Conservation (phyloP, 30 jellyfish, hydroid and myxozoan genomes). For the Haliclystus octoradiatus region DNA sequence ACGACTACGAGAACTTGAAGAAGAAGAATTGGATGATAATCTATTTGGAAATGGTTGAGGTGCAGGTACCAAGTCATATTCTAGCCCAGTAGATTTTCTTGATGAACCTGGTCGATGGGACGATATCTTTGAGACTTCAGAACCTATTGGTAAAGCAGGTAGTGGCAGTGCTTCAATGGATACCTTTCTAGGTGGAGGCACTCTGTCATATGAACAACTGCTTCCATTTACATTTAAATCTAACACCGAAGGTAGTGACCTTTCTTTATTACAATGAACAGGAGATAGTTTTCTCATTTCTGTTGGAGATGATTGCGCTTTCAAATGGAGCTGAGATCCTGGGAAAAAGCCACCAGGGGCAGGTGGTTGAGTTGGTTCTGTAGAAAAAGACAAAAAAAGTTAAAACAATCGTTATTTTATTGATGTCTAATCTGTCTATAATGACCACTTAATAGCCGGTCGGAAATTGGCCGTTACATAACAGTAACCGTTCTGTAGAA, state of each 20-base stretch:
- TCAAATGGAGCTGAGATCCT: not conserved
- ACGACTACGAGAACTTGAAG: not conserved
- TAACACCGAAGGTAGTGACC: not conserved
- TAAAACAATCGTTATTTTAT: too few relatives aligned
- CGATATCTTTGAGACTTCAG: not conserved
- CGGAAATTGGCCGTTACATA: too few relatives aligned
- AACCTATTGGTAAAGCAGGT: not conserved
- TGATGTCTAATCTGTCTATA: too few relatives aligned
- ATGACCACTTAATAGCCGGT: too few relatives aligned
- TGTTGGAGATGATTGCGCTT: not conserved
- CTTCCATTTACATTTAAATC: not conserved
- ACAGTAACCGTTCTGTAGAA: too few relatives aligned
- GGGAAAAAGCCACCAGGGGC: not conserved
- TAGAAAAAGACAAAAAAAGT: too few relatives aligned
- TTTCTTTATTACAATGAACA: not conserved
- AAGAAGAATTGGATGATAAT: not conserved
- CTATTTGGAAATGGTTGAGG: conserved; percentile 7
- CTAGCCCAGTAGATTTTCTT: not conserved
- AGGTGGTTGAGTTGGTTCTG: too few relatives aligned
- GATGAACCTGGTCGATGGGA: not conserved
- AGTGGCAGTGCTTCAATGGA: not conserved
- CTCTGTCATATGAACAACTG: conserved; percentile 21
- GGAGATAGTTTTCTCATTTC: not conserved
- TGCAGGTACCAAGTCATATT: conserved; percentile 32
- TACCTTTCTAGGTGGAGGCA: conserved; percentile 30